These are phyloP conservation scores for Drosophila sproati DNA, from an alignment of 1,140 invertebrate species.

Conservation along the genomic window DNA sequence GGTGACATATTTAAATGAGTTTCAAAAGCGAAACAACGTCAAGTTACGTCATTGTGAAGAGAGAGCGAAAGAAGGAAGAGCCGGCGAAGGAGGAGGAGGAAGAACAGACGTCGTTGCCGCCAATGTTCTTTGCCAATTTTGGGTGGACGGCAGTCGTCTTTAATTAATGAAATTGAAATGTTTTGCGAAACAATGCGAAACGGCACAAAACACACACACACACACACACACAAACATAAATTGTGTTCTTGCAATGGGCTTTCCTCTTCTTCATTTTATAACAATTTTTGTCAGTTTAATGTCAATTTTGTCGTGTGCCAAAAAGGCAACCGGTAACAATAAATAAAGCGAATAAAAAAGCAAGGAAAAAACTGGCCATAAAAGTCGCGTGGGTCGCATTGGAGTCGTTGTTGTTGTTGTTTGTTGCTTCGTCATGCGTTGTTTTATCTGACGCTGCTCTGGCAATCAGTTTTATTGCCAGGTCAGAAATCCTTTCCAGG, in stretches of 20 bases:
- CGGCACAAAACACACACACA: constrained; percentile 17
- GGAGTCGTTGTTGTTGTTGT: constrained; percentile 25
- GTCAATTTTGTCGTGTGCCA: constrained; percentile 47
- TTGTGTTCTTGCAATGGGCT: constrained; percentile 2
- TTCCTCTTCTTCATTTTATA: constrained; percentile 22
- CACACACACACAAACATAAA: not conserved
- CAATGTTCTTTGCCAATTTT: constrained; percentile 55
- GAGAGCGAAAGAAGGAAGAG: not conserved
- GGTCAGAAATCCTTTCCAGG: constrained; percentile 14
- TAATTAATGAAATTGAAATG: constrained; percentile 57
- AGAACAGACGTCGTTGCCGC: constrained; percentile 20
- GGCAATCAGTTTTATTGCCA: constrained; percentile 52
- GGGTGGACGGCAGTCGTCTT: constrained; percentile 17
- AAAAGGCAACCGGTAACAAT: constrained; percentile 36
- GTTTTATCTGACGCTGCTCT: constrained; percentile 30
- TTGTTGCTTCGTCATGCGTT: constrained; percentile 1
- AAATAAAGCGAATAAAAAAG: constrained; percentile 38
- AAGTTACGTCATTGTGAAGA: constrained; percentile 47
- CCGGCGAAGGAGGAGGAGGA: not conserved
- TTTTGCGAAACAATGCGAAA: constrained; percentile 47
- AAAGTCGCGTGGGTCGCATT: constrained; percentile 42
- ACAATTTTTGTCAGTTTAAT: constrained; percentile 51
- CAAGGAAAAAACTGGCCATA: constrained; percentile 8
- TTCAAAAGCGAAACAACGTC: constrained; percentile 52
- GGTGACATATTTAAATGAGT: constrained; percentile 55